Conservation (phyloP, 2,888 invertebrate genomes). For the Baccha elongata region DNA sequence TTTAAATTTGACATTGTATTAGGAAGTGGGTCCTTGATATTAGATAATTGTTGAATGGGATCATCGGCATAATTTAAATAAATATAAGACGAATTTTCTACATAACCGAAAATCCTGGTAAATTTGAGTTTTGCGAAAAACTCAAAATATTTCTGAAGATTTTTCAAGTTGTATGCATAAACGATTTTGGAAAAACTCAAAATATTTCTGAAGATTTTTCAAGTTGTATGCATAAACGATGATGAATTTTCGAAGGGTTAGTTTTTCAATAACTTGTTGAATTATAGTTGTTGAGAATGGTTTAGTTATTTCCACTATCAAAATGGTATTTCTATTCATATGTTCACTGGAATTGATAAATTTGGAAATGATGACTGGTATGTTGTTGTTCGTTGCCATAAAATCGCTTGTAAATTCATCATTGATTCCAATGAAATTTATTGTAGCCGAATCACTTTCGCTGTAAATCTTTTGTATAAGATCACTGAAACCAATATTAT, state of each 20-base stretch:
- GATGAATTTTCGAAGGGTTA: constrained; percentile 25
- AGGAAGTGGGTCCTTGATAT: neutral
- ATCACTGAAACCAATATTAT: neutral
- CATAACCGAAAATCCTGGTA: constrained; percentile 35
- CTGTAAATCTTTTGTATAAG: constrained; percentile 15
- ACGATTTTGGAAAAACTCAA: constrained; percentile 7
- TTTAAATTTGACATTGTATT: constrained; percentile 28
- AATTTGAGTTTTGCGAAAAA: constrained; percentile 10
- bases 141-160: neutral
- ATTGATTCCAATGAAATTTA: constrained; percentile 9
- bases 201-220: neutral
- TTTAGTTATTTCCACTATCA: neutral
- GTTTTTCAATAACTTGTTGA: neutral
- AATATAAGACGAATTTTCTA: neutral
- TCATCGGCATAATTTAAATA: constrained; percentile 28
- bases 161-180: neutral
- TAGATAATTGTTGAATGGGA: neutral
- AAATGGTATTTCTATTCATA: neutral
- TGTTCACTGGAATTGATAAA: neutral
- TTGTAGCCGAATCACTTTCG: constrained; percentile 15
- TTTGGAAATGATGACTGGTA: neutral
- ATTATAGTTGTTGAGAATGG: neutral
- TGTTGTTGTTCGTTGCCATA: neutral
- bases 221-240: neutral
- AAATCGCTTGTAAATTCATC: neutral